These are phyloP conservation scores for Ditula angustiorana DNA, from an alignment of 2,888 invertebrate genomes.

Conservation along the genomic window DNA sequence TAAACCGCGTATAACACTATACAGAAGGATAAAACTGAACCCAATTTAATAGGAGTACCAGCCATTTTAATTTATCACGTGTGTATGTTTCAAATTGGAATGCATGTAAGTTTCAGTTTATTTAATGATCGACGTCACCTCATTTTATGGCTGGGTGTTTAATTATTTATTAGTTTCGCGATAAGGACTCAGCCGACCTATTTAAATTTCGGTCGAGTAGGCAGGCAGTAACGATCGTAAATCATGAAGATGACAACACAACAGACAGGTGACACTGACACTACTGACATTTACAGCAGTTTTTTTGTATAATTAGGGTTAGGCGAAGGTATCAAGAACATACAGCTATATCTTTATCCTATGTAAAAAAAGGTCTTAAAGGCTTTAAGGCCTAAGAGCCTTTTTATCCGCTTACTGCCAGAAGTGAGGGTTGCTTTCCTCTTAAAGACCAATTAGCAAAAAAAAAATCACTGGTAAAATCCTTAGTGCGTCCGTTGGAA, in stretches of 20 bases:
- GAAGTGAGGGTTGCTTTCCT: too few species aligned
- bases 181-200: slow-evolving; percentile 33
- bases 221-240: slow-evolving; percentile 24
- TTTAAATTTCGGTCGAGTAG: slow-evolving; percentile 43
- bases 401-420: too few species aligned
- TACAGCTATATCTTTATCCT: too few species aligned
- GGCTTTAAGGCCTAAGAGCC: too few species aligned
- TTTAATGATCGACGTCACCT: slow-evolving; percentile 70
- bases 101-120: slow-evolving; percentile 59
- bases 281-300: too few species aligned
- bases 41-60: slow-evolving; percentile 72
- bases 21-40: slow-evolving; percentile 71
- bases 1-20: slow-evolving; percentile 73
- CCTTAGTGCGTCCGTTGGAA: too few species aligned
- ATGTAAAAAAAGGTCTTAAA: too few species aligned
- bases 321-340: too few species aligned
- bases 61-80: slow-evolving; percentile 63
- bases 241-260: background rate
- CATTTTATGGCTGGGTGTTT: slow-evolving; percentile 57
- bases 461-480: too few species aligned
- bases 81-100: slow-evolving; percentile 62
- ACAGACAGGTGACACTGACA: background rate
- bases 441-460: too few species aligned
- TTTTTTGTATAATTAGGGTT: too few species aligned
- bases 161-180: slow-evolving; percentile 35